Evolutionary conservation across 2,888 invertebrate species (phyloP).

Genomic region (Ctenicera cuprea): DNA sequence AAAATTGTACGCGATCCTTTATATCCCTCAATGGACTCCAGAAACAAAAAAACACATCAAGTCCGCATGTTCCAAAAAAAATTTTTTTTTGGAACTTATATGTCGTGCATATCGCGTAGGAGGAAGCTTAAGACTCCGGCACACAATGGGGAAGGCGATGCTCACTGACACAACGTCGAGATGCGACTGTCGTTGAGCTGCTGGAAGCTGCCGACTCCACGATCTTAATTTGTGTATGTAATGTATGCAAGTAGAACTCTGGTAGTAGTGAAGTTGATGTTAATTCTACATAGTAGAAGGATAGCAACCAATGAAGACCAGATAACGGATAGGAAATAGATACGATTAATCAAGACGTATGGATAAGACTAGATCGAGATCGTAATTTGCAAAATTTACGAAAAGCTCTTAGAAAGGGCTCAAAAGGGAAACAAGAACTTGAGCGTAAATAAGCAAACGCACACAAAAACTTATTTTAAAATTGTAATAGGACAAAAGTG

Average conservation of each 20-base stretch:
- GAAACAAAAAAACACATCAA: constrained; percentile 37
- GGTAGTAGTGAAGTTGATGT: constrained; percentile 47
- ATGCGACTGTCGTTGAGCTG: constrained; percentile 64
- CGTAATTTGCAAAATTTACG: too few species aligned
- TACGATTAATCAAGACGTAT: constrained; percentile 13
- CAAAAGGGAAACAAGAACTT: too few species aligned
- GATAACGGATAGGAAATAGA: constrained; percentile 25
- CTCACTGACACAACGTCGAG: constrained; percentile 61
- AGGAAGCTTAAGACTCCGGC: constrained; percentile 40
- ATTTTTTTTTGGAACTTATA: constrained; percentile 31
- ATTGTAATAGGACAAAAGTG: too few species aligned
- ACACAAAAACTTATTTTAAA: too few species aligned
- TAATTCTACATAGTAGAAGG: constrained; percentile 42
- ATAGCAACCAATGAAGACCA: constrained; percentile 35
- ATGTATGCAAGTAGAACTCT: constrained; percentile 52
- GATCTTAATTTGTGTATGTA: constrained; percentile 60
- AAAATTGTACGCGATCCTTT: constrained; percentile 14
- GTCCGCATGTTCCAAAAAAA: constrained; percentile 43
- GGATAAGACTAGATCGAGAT: too few species aligned
- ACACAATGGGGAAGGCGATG: constrained; percentile 54
- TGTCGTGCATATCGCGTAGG: constrained; percentile 46
- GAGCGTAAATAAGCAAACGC: too few species aligned
- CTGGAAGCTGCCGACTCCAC: constrained; percentile 60
- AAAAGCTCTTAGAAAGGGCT: too few species aligned
- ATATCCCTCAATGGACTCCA: constrained; percentile 7